Conservation (phyloP, 2,888 invertebrate species). For the Andrena haemorrhoa region DNA sequence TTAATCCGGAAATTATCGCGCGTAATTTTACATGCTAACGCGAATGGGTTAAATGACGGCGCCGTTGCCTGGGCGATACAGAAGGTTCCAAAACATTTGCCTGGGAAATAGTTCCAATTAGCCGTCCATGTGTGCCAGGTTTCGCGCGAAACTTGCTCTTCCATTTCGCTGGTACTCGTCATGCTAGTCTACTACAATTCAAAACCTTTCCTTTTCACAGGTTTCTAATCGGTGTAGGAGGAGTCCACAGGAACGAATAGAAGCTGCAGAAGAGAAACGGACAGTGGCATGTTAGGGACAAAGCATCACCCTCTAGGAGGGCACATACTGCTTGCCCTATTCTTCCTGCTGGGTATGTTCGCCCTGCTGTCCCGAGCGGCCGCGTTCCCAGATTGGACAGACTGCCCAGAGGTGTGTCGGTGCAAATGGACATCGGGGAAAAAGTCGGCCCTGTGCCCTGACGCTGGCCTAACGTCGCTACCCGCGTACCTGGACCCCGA, state of each 20-base stretch:
- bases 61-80: conserved; percentile 2
- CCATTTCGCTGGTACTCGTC: no score
- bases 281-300: conserved; percentile 78
- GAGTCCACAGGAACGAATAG: conserved; percentile 30
- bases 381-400: conserved; percentile 93
- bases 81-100: conserved; percentile 37
- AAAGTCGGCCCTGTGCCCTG: conserved; percentile 94
- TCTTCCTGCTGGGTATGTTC: conserved; percentile 77
- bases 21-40: conserved; percentile 47
- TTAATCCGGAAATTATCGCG: conserved; percentile 58
- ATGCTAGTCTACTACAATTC: neutral
- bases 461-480: conserved; percentile 92
- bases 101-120: conserved; percentile 11
- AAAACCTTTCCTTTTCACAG: neutral
- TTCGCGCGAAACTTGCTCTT: neutral
- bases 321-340: conserved; percentile 79
- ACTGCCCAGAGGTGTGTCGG: conserved; percentile 93
- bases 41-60: conserved; percentile 25
- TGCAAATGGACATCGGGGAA: conserved; percentile 97
- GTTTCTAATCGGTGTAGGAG: conserved; percentile 23
- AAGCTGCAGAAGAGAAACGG: conserved; percentile 51
- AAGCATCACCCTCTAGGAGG: conserved; percentile 80
- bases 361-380: conserved; percentile 83
- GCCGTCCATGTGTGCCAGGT: neutral
- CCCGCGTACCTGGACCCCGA: conserved; percentile 90